A percentile compares a stretch with the other conserved stretches of the same genome.
Evolutionary conservation across 2,888 invertebrate species (phyloP).

Genomic region (Pollenia amentaria): DNA sequence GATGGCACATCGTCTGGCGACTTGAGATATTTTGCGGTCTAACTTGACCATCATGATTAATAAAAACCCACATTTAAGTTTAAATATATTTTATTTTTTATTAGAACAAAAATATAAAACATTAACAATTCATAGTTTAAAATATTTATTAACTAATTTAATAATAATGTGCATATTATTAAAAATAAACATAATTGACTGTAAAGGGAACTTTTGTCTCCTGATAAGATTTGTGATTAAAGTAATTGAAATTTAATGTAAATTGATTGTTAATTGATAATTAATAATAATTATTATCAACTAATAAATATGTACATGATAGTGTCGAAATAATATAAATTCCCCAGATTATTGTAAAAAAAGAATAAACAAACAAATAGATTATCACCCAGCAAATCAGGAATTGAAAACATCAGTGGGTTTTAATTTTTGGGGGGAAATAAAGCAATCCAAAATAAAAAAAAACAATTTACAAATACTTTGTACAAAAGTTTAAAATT

Average conservation of each 20-base stretch:
- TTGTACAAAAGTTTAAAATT: too few species aligned
- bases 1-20: not conserved
- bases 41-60: conserved; percentile 5
- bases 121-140: not conserved
- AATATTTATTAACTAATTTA: not conserved
- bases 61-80: not conserved
- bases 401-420: too few species aligned
- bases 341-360: not conserved
- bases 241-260: conserved; percentile 57
- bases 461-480: too few species aligned
- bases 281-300: conserved; percentile 34
- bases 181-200: conserved; percentile 1
- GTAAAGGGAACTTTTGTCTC: conserved; percentile 9
- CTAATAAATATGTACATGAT: not conserved
- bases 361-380: not conserved
- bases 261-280: conserved; percentile 64
- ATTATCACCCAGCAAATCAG: not conserved
- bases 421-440: not conserved
- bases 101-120: conserved; percentile 3
- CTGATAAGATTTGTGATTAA: conserved; percentile 60
- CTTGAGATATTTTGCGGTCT: not conserved
- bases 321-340: conserved; percentile 18
- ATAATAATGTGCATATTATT: not conserved
- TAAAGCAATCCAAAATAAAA: not conserved
- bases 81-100: not conserved